Evolutionary conservation across 2,113 vertebrate species (phyloP), one percentile per base, ranked within the genome.

Genomic region (human (Homo sapiens)): DNA sequence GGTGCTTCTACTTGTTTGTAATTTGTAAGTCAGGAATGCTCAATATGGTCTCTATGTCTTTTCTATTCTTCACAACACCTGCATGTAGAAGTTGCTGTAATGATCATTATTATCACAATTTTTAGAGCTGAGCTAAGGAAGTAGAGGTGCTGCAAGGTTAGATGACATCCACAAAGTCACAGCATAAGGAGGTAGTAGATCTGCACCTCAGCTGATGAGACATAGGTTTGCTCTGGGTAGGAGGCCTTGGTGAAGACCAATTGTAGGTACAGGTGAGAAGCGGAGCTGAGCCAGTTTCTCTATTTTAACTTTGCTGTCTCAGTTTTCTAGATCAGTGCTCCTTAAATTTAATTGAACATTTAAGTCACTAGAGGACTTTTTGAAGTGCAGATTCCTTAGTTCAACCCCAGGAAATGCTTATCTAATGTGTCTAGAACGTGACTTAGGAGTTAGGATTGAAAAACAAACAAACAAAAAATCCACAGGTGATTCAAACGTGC

Each of bases 101-200:
- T 73, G 18, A 45, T 68, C 16, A 50, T 40, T 20, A 22, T 35
- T 7, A 68, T 52, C 27, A n/a, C 61, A 27, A 8, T 35, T 55
- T 94, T 68, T 66, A 83, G 40, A 79, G 32, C 35, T 79, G 45
- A 78, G 25, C 50, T 79, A 66, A 93, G 18, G 3, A 72, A 72
- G 23, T 18, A 72, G 40, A 94, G 35, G 4, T 17, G 6, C 8
- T 70, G 0, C 32, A 55, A 70, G 8, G 68, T 83, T 94, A 66
- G 92, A 50, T 12, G 50, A 38, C 50, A 61, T 30, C 27, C 13
- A 18, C 45, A 30, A 89, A 22, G 52, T n/a, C 50, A 78, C 22
- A 25, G 5, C 16, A 68, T 17, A 38, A 87, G n/a, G 10, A n/a
- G 52, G n/a, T 8, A n/a, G 50, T 59, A 16, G 25, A 16, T 13